A percentile compares a stretch with the other conserved stretches of the same genome.
Evolutionary conservation across 2,113 vertebrate genomes (phyloP).

Genomic region (Balaeniceps rex): DNA sequence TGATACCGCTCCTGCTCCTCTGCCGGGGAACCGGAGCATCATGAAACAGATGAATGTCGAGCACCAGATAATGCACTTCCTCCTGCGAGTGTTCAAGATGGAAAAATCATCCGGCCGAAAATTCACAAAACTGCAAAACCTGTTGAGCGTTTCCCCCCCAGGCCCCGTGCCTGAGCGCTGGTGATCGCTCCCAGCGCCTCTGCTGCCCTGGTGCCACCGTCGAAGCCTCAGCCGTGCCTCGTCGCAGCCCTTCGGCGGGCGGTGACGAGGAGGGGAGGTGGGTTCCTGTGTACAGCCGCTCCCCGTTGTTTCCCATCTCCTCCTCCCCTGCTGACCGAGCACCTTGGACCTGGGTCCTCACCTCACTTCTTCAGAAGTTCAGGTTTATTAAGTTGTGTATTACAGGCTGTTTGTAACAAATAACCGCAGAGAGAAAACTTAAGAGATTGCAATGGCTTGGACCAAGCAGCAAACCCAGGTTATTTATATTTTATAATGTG

Average conservation of each 20-base stretch:
- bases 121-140: neutral
- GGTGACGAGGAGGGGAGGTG: neutral
- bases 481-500: constrained; percentile 38
- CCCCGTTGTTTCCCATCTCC: neutral
- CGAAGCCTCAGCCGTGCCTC: neutral
- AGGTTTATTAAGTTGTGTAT: neutral
- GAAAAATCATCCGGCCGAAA: neutral
- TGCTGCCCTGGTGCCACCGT: neutral
- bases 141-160: rapidly evolving
- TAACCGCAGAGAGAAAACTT: neutral
- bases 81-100: neutral
- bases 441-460: neutral
- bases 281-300: neutral
- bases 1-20: neutral
- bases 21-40: neutral
- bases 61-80: neutral
- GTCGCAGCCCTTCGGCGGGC: rapidly evolving
- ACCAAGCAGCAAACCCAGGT: neutral
- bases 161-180: rapidly evolving
- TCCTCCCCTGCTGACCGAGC: neutral
- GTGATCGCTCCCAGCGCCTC: neutral
- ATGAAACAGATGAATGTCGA: rapidly evolving
- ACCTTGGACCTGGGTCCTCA: neutral
- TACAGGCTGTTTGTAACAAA: neutral
- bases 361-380: neutral